phyloP scores from a whole-genome alignment of 2,797 vertebrate genomes.

The Kryptolebias ocellatus region DNA sequence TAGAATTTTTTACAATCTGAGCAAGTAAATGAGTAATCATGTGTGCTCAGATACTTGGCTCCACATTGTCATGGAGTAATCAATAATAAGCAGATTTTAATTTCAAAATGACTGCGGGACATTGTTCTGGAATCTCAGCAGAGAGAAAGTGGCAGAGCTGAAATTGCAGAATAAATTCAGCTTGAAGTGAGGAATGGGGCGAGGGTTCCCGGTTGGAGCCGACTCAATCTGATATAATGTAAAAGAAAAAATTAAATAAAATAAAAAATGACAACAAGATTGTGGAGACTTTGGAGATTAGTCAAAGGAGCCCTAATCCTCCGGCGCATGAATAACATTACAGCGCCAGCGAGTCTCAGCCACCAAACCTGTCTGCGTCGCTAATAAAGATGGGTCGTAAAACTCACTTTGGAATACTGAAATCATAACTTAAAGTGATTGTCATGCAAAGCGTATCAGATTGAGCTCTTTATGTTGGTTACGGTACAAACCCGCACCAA shows the following conservation, averaged over 20 bases:
- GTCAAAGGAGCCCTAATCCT: slow-evolving; percentile 53
- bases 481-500: slow-evolving; percentile 38
- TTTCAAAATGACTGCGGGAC: slow-evolving; percentile 21
- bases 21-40: not conserved
- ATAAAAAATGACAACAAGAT: slow-evolving; percentile 28
- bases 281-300: slow-evolving; percentile 53
- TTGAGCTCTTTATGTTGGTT: slow-evolving; percentile 36
- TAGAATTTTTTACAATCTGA: not conserved
- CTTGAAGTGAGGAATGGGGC: slow-evolving; percentile 2
- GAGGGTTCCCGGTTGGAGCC: slow-evolving; percentile 21
- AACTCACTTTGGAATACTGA: slow-evolving; percentile 61
- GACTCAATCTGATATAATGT: slow-evolving; percentile 23
- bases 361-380: slow-evolving; percentile 38
- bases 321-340: slow-evolving; percentile 42
- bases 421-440: slow-evolving; percentile 25
- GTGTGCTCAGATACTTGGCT: not conserved
- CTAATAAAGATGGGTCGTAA: slow-evolving; percentile 55
- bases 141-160: slow-evolving; percentile 25
- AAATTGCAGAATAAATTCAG: slow-evolving; percentile 15
- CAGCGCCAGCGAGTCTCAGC: slow-evolving; percentile 35
- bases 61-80: not conserved
- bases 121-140: slow-evolving; percentile 1
- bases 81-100: slow-evolving; percentile 11
- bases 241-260: slow-evolving; percentile 10
- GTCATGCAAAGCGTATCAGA: slow-evolving; percentile 46